Percentiles rank a stretch among this genome's conserved stretches.
These are phyloP conservation scores for Graphium colonna DNA, from an alignment of 2,888 invertebrate genomes.

Conservation along the genomic window DNA sequence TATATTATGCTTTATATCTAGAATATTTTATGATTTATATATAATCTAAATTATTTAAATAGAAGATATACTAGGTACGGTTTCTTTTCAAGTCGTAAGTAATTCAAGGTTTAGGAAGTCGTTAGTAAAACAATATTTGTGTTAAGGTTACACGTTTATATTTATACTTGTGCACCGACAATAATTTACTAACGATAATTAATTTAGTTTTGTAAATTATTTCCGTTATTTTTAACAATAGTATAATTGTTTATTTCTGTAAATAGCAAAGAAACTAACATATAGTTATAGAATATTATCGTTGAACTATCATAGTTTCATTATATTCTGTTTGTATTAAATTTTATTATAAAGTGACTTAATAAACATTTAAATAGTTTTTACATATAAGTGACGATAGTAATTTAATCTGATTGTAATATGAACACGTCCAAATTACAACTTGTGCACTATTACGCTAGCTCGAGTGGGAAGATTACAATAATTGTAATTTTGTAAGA, in stretches of 20 bases:
- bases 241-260: too few species aligned
- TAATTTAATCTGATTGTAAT: background rate
- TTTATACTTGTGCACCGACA: background rate
- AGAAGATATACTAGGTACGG: too few species aligned
- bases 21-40: too few species aligned
- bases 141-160: background rate
- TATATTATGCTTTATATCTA: too few species aligned
- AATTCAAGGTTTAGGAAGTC: background rate
- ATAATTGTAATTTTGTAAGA: slow-evolving; percentile 15
- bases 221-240: background rate
- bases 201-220: background rate
- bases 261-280: too few species aligned
- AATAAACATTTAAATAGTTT: background rate
- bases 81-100: too few species aligned
- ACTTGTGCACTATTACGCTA: background rate
- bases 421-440: background rate
- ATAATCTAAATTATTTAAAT: too few species aligned
- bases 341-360: background rate
- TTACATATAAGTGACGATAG: too few species aligned
- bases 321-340: background rate
- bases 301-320: background rate
- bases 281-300: background rate
- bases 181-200: background rate
- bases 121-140: background rate
- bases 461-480: slow-evolving; percentile 14